These are phyloP conservation scores for Eledona agricola DNA, from an alignment of 2,888 invertebrate species.

Conservation along the genomic window DNA sequence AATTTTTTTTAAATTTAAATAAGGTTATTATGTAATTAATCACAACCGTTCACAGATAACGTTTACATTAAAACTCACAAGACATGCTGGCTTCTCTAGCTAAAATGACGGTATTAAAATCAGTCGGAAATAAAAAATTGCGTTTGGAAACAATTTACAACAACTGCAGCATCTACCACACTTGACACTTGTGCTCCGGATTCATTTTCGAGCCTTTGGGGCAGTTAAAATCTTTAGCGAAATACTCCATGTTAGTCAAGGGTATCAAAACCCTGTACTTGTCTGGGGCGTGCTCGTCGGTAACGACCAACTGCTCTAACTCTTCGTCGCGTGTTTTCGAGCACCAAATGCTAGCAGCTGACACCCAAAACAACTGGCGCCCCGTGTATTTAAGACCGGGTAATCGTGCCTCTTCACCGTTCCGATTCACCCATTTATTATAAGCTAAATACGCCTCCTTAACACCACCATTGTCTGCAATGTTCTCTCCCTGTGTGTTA, in stretches of 20 bases:
- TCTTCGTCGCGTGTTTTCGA: conserved; percentile 58
- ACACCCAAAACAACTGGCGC: conserved; percentile 68
- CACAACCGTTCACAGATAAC: conserved; percentile 5
- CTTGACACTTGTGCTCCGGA: conserved; percentile 68
- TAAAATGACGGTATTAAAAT: conserved; percentile 10
- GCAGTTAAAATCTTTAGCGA: conserved; percentile 71
- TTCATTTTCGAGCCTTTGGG: conserved; percentile 69
- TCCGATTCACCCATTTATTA: conserved; percentile 54
- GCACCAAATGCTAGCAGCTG: conserved; percentile 72
- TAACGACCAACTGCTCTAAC: conserved; percentile 55
- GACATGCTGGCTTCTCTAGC: conserved; percentile 2
- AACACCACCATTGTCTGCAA: conserved; percentile 93
- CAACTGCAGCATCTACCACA: conserved; percentile 71
- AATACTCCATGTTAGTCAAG: conserved; percentile 68
- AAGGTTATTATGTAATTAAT: too few species aligned
- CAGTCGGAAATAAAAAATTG: conserved; percentile 23
- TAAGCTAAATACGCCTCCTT: conserved; percentile 79
- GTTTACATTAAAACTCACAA: conserved; percentile 6
- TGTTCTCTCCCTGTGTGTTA: conserved; percentile 93
- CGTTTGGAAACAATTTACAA: neutral
- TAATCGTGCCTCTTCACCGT: conserved; percentile 55
- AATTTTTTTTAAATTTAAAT: too few species aligned
- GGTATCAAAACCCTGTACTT: conserved; percentile 70
- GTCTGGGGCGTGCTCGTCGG: conserved; percentile 62
- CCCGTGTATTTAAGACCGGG: conserved; percentile 59